phyloP scores from a whole-genome alignment of 2,888 invertebrate genomes.

The Lepidochitona cinerea region DNA sequence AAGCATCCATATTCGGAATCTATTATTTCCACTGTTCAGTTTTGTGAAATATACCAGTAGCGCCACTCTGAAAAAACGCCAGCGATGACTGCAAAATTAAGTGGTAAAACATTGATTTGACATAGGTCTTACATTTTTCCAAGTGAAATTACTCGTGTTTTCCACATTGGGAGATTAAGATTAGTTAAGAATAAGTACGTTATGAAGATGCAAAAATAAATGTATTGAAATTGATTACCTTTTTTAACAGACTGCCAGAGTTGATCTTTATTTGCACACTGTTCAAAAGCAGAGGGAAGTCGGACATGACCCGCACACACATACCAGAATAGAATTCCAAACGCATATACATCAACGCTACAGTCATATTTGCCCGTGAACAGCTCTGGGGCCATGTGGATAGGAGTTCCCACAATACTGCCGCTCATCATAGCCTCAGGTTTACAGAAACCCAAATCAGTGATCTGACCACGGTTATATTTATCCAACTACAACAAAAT shows the following conservation, averaged over 20 bases:
- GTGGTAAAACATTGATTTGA: too few relatives aligned
- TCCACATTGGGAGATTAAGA: too few relatives aligned
- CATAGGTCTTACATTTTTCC: too few relatives aligned
- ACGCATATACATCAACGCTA: conserved; percentile 90
- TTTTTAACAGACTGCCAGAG: conserved; percentile 86
- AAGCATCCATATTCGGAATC: too few relatives aligned
- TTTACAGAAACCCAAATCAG: conserved; percentile 91
- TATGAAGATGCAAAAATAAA: too few relatives aligned
- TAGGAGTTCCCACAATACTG: conserved; percentile 86
- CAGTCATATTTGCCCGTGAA: conserved; percentile 85
- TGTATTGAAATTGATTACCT: too few relatives aligned
- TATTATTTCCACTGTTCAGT: too few relatives aligned
- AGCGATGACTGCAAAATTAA: too few relatives aligned
- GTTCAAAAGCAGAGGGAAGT: conserved; percentile 85
- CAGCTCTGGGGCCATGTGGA: conserved; percentile 93
- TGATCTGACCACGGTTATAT: conserved; percentile 82
- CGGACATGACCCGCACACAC: conserved; percentile 86
- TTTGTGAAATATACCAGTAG: too few relatives aligned
- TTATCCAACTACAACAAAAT: conserved; percentile 79
- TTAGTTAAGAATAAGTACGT: too few relatives aligned
- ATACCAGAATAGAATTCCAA: conserved; percentile 92
- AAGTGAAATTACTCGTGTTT: too few relatives aligned
- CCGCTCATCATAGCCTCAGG: conserved; percentile 92
- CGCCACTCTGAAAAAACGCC: too few relatives aligned
- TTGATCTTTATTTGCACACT: conserved; percentile 88